Base-by-base conservation (phyloP, 2,888 invertebrate genomes). In the Phymatocera aterrima region DNA sequence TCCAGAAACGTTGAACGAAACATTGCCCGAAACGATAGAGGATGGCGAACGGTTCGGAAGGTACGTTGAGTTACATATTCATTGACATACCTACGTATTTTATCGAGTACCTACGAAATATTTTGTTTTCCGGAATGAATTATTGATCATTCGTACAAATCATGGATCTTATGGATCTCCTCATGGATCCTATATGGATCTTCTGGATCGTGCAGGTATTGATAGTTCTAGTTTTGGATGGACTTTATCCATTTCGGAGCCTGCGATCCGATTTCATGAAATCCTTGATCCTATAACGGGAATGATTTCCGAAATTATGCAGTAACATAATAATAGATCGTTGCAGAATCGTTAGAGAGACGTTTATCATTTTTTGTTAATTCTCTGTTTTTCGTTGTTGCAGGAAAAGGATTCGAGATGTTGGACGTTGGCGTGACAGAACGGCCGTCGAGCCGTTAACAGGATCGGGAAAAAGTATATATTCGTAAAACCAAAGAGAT, bases 1-100 rank as follows among this genome's bases (percentile, higher is more conserved):
- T 61, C 95, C 95, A 0, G 95, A 95, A 91, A 95, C 95, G 0
- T 89, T 94, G 70, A 93, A 94, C 82, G 92, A 92, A 84, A 92
- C 93, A 81, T 88, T 95, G 78, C 95, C 95, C 2, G 94, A 94
- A 86, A 93, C 94, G 0, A 93, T 94, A 80, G 93, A 92, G 84
- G 94, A 94, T 84, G 93, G 94, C 5, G 94, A 94, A 88, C 85
- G 90, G 24, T 94, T 94, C 87, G 93, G 93, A 91, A 92, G 91
- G 93, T 93, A 88, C 90, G 92, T 83, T 37, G n/a, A n/a, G n/a
- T n/a, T n/a, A n/a, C 24, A 79, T 40, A 43, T 28, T 21, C 10
- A 46, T 43, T 68, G 24, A 15, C 43, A 43, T 10, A 8, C 21
- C 12, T 24, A 28, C 18, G 4, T 10, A 12, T 24, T 46, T 46